Evolutionary conservation across 2,888 invertebrate genomes (phyloP).

Genomic region (Leptopterna dolabrata): DNA sequence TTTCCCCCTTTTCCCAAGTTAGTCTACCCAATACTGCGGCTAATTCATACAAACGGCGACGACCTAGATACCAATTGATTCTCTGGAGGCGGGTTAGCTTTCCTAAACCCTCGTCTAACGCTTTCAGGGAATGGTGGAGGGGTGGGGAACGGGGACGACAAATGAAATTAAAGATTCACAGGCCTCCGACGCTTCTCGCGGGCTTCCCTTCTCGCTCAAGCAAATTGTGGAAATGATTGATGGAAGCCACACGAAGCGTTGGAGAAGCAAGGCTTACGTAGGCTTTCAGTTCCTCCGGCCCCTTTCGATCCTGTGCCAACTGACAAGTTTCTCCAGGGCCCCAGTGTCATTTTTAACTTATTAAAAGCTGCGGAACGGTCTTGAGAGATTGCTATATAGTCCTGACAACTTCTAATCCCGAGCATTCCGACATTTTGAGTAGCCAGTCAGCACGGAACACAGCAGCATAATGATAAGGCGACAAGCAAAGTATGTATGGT

Average conservation of each 20-base stretch:
- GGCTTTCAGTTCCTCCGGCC: neutral
- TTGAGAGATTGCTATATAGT: too few relatives aligned
- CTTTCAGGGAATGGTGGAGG: neutral
- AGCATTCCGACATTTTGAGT: too few relatives aligned
- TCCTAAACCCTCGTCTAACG: neutral
- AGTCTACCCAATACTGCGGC: neutral
- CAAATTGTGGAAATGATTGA: slow-evolving; percentile 28
- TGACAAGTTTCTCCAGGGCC: neutral
- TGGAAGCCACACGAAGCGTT: slow-evolving; percentile 23
- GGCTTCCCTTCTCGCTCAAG: neutral
- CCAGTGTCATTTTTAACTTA: neutral
- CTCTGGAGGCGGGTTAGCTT: neutral
- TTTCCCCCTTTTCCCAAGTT: too few relatives aligned
- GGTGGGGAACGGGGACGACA: neutral
- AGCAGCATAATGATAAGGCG: too few relatives aligned
- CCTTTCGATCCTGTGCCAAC: slow-evolving; percentile 4
- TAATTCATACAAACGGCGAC: neutral
- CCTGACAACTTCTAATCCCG: too few relatives aligned
- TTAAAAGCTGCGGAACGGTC: neutral
- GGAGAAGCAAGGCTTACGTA: neutral
- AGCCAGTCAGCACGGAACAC: too few relatives aligned
- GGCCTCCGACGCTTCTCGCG: neutral
- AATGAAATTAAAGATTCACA: slow-evolving; percentile 28
- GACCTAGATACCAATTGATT: slow-evolving; percentile 3
- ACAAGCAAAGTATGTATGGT: too few relatives aligned